Percentiles rank a stretch among this genome's conserved stretches.
These are phyloP conservation scores for Adineta ricciae DNA, from an alignment of 2,888 invertebrate genomes.

Conservation along the genomic window DNA sequence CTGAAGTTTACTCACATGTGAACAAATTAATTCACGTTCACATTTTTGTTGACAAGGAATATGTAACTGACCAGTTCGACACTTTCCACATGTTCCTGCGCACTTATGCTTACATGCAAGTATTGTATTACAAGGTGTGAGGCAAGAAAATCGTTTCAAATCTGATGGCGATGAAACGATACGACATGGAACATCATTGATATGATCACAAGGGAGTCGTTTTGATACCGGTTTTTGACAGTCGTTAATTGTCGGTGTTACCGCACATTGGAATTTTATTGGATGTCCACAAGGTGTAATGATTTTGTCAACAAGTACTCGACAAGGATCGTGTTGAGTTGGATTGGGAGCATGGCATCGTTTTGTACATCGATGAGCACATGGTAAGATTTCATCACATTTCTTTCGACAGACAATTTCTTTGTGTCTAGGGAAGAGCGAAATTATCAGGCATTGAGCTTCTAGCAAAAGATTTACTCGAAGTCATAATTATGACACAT, in stretches of 20 bases:
- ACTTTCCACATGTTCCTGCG: background rate
- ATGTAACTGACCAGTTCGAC: background rate
- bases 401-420: conserved; percentile 23
- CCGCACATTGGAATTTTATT: conserved; percentile 33
- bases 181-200: background rate
- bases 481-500: conserved; percentile 26
- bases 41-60: background rate
- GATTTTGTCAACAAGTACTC: conserved; percentile 36
- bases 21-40: background rate
- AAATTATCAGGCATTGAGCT: background rate
- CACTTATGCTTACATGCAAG: background rate
- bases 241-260: background rate
- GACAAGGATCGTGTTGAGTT: conserved; percentile 38
- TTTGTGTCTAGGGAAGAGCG: background rate
- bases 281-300: conserved; percentile 36
- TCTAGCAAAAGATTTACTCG: background rate
- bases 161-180: background rate
- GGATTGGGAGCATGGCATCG: conserved; percentile 51
- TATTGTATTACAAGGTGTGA: background rate
- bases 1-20: conserved; percentile 39
- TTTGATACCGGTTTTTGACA: conserved; percentile 31
- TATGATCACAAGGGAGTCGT: conserved; percentile 27
- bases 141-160: background rate
- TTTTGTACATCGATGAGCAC: conserved; percentile 41
- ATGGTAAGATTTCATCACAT: conserved; percentile 21